Evolutionary conservation across 2,888 invertebrate species (phyloP).

Genomic region (Chymomyza amoena): DNA sequence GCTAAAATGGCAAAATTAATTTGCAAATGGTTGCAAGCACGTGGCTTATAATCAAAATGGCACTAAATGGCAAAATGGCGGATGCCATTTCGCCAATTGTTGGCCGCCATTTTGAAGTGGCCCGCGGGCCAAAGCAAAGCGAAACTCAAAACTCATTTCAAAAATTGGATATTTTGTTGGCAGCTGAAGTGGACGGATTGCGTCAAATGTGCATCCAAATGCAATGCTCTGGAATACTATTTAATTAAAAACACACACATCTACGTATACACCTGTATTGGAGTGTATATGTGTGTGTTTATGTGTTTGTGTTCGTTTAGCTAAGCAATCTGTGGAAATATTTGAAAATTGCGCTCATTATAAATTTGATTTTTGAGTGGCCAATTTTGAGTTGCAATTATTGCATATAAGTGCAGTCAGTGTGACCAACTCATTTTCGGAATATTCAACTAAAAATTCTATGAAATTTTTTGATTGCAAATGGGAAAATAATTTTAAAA

Average conservation of each 20-base stretch:
- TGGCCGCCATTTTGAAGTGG: constrained; percentile 37
- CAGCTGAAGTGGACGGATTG: constrained; percentile 21
- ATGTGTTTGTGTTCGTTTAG: constrained; percentile 23
- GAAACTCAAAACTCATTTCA: constrained; percentile 52
- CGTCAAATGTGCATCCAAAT: constrained; percentile 1
- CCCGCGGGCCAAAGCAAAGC: constrained; percentile 9
- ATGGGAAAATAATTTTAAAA: no score
- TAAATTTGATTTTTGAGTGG: constrained; percentile 60
- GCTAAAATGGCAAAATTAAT: constrained; percentile 31
- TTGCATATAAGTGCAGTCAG: not conserved
- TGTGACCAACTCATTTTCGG: no score
- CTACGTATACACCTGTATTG: constrained; percentile 38
- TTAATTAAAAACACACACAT: constrained; percentile 65
- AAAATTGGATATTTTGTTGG: constrained; percentile 13
- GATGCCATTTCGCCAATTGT: constrained; percentile 30
- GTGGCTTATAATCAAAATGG: constrained; percentile 6
- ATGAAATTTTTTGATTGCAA: no score
- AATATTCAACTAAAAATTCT: no score
- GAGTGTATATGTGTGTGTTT: not conserved
- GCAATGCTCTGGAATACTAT: constrained; percentile 14
- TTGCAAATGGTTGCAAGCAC: constrained; percentile 1
- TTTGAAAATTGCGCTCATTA: constrained; percentile 65
- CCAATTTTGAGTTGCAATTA: not conserved
- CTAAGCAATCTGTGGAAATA: constrained; percentile 42
- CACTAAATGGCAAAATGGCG: not conserved